phyloP scores from a whole-genome alignment of 2,113 vertebrate genomes.

The Dolichallabes microphthalmus region DNA sequence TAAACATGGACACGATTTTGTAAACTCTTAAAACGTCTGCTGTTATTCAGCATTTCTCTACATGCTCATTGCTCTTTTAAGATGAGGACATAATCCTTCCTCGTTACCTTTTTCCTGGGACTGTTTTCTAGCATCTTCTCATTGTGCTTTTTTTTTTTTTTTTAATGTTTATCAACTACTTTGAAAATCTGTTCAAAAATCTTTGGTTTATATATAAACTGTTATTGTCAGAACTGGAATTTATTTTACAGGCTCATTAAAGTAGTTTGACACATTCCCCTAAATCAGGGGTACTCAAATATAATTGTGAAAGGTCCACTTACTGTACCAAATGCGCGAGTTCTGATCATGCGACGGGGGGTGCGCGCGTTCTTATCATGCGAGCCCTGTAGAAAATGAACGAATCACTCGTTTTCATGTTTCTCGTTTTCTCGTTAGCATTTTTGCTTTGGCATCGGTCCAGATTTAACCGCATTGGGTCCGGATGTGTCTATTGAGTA shows the following conservation, averaged over 20 bases:
- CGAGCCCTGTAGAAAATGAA: too few relatives aligned
- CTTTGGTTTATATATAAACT: not conserved
- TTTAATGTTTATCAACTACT: not conserved
- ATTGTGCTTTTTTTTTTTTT: not conserved
- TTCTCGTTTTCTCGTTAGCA: too few relatives aligned
- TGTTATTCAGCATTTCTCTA: not conserved
- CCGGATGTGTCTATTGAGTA: too few relatives aligned
- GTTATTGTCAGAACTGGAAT: not conserved
- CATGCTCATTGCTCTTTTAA: not conserved
- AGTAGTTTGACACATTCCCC: not conserved
- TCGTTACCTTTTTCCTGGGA: not conserved
- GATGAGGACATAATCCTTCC: not conserved
- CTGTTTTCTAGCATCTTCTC: not conserved
- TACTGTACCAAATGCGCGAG: too few relatives aligned
- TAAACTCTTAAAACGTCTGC: not conserved
- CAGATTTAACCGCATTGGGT: too few relatives aligned
- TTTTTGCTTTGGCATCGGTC: too few relatives aligned
- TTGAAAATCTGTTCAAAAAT: not conserved
- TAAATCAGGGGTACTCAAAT: too few relatives aligned
- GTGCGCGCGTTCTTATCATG: too few relatives aligned
- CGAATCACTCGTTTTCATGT: too few relatives aligned
- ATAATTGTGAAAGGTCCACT: too few relatives aligned
- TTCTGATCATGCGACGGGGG: too few relatives aligned
- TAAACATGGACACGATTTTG: not conserved
- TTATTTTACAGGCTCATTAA: not conserved